These are phyloP conservation scores for Lophotriccus pileatus DNA, from an alignment of 2,797 vertebrate genomes.

Conservation along the genomic window DNA sequence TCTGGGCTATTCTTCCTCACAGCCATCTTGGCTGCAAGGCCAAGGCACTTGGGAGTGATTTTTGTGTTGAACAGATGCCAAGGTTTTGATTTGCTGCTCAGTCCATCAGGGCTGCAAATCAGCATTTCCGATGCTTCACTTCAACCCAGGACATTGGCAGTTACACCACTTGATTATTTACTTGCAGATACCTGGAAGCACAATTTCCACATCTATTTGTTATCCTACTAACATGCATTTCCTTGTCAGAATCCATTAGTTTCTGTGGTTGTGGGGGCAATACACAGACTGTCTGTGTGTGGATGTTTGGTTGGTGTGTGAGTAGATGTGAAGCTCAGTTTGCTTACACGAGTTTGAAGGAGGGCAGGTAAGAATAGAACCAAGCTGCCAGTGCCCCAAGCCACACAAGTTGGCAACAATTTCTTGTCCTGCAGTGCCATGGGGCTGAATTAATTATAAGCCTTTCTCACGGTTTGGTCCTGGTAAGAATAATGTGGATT, in stretches of 20 bases:
- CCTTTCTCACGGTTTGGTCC: background rate
- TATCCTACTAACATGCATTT: background rate
- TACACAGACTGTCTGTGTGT: background rate
- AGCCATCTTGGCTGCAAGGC: background rate
- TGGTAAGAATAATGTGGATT: background rate
- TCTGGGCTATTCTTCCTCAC: background rate
- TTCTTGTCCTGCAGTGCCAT: background rate
- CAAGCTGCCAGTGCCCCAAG: background rate
- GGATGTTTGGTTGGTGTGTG: background rate
- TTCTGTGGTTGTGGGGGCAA: background rate
- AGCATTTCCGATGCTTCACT: background rate
- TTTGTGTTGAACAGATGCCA: background rate
- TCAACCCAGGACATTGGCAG: background rate
- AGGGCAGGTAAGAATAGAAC: background rate
- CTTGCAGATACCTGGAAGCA: background rate
- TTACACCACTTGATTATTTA: background rate
- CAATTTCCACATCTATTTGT: background rate
- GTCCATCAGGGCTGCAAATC: background rate
- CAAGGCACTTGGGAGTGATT: background rate
- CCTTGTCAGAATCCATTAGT: background rate
- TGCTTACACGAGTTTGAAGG: background rate
- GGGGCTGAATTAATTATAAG: constrained; percentile 17
- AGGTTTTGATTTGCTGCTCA: background rate
- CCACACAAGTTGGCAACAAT: background rate
- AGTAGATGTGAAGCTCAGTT: background rate